Conservation (phyloP, 2,113 vertebrate genomes). For the Corythaixoides concolor region DNA sequence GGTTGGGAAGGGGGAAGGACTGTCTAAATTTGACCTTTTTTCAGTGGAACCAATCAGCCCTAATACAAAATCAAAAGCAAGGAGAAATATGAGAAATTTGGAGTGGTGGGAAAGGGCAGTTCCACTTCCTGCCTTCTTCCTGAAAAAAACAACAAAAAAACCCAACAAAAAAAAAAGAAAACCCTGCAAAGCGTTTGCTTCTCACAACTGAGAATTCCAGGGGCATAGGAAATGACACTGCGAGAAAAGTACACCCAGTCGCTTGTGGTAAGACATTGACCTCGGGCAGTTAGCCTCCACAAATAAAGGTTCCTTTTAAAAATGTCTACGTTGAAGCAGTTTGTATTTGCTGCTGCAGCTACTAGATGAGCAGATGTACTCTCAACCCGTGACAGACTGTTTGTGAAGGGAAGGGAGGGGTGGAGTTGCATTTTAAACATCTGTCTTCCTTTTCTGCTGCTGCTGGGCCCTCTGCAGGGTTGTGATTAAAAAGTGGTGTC, state of each 20-base stretch:
- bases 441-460: not conserved
- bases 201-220: not conserved
- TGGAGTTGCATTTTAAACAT: slow-evolving; percentile 39
- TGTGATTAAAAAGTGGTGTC: not conserved
- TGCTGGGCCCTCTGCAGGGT: not conserved
- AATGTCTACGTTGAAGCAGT: not conserved
- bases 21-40: not conserved
- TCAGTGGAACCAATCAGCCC: not conserved
- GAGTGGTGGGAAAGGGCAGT: slow-evolving; percentile 9
- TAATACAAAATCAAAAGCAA: not conserved
- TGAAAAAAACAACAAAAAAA: not conserved
- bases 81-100: not conserved
- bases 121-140: slow-evolving; percentile 9
- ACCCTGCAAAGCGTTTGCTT: not conserved
- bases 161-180: not conserved
- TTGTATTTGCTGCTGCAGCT: slow-evolving; percentile 7
- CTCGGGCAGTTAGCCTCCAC: not conserved
- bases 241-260: not conserved
- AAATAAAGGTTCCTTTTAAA: not conserved
- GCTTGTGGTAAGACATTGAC: not conserved
- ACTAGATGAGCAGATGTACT: slow-evolving; percentile 5
- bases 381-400: slow-evolving; percentile 1
- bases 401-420: slow-evolving; percentile 23
- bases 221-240: not conserved
- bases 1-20: not conserved